Evolutionary conservation across 2,797 vertebrate genomes (phyloP), one percentile per base, ranked within the genome.

Genomic region (Hoplostethus atlanticus): DNA sequence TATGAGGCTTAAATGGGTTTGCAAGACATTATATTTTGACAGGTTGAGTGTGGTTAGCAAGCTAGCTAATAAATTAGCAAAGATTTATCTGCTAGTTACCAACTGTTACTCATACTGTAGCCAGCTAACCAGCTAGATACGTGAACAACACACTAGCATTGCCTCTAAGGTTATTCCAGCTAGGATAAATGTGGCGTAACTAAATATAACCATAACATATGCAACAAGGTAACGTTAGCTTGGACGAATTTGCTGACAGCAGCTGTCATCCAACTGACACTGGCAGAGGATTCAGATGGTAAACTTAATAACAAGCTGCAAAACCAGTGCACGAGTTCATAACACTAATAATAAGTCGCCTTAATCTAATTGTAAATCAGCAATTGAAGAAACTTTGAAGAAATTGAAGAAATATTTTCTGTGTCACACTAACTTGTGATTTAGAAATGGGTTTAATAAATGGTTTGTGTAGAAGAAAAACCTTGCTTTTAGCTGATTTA

Each of bases 11-110:
- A 17, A 51, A 16, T 40, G 40, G 51, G 57, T 73, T 70, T 64
- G 4, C 15, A 42, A 55, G 15, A 59, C 38, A 74, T 28, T 10
- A 42, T 13, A 10, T 8, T 10, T 42, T 44, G 42, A 44, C 42
- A 31, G 47, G 15, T 50, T 34, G 25, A 52, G 11, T 59, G 50
- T 73, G 31, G 56, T 46, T 62, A 75, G 17, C 54, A 48, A 64
- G 1, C 52, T 16, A 47, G 65, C 80, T 84, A 68, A 66, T 52
- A 52, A 48, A 42, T 68, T 71, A 77, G 69, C 46, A 67, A 21
- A 52, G 25, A 11, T 1, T 44, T 42, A 12, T 52, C 9, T 5
- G 12, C 16, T 46, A 8, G 13, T 11, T 10, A 36, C 25, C 10
- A 11, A 10, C 25, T 52, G 40, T 42, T 42, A 10, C 40, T 42